phyloP scores from a whole-genome alignment of 2,888 invertebrate species.

The Pseudeuparius sepicola region DNA sequence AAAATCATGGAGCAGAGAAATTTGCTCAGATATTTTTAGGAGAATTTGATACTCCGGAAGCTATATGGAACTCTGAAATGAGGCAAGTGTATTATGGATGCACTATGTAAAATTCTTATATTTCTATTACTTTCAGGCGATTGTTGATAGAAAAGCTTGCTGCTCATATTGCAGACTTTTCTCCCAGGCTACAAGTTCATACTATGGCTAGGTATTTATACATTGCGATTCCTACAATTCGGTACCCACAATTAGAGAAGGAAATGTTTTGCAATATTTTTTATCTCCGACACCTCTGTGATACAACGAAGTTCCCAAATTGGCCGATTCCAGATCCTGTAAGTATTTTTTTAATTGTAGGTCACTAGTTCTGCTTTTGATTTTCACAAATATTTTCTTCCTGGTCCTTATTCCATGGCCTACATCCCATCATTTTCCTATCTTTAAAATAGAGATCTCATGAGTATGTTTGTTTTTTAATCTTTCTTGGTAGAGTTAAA shows the following conservation, averaged over 20 bases:
- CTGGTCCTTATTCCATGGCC: too few relatives aligned
- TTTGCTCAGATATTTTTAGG: conserved; percentile 97
- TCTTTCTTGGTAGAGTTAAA: too few relatives aligned
- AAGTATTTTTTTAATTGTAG: conserved; percentile 31
- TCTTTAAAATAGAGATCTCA: too few relatives aligned
- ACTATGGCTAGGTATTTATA: conserved; percentile 92
- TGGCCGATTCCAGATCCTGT: conserved; percentile 97
- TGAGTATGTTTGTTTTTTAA: too few relatives aligned
- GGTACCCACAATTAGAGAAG: conserved; percentile 87
- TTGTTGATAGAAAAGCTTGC: conserved; percentile 96
- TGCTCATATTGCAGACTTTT: conserved; percentile 95
- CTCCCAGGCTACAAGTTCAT: conserved; percentile 87
- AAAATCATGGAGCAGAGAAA: conserved; percentile 96
- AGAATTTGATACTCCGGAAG: conserved; percentile 99
- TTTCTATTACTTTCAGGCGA: conserved; percentile 44
- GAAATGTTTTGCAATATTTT: conserved; percentile 99
- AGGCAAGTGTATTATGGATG: conserved; percentile 53
- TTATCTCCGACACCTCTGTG: conserved; percentile 93
- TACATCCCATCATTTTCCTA: too few relatives aligned
- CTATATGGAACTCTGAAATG: conserved; percentile 99
- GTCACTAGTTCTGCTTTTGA: background rate
- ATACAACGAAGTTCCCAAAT: conserved; percentile 80
- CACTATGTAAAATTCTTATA: conserved; percentile 5
- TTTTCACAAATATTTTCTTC: background rate
- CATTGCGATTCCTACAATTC: conserved; percentile 85